These are phyloP conservation scores for Brenthis daphne DNA, from an alignment of 2,888 invertebrate genomes.

Conservation along the genomic window DNA sequence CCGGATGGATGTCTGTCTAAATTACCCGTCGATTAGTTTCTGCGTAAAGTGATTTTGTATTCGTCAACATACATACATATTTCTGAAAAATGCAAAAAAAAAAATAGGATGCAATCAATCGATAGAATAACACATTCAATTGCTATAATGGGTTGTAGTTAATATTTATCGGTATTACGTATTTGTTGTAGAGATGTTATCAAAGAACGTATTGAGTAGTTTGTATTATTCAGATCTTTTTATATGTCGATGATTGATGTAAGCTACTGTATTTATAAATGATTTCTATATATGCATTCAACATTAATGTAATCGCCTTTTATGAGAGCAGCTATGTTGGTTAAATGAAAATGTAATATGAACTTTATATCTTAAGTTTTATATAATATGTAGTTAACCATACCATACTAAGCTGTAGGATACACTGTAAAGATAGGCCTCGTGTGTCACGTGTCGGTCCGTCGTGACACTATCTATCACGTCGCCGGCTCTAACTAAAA, in stretches of 20 bases:
- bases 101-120: constrained; percentile 45
- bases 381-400: constrained; percentile 10
- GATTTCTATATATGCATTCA: too few species aligned
- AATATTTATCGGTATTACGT: constrained; percentile 2
- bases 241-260: neutral
- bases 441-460: constrained; percentile 38
- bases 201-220: neutral
- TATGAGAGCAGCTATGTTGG: too few species aligned
- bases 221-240: neutral
- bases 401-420: constrained; percentile 17
- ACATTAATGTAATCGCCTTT: too few species aligned
- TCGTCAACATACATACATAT: constrained; percentile 39
- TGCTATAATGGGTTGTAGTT: neutral
- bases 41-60: constrained; percentile 57
- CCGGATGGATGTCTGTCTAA: constrained; percentile 70
- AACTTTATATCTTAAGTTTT: neutral
- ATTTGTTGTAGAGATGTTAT: neutral
- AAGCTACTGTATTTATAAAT: too few species aligned
- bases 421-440: constrained; percentile 34
- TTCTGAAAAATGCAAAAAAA: constrained; percentile 40
- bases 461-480: constrained; percentile 32
- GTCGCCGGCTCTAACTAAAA: constrained; percentile 16
- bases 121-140: constrained; percentile 33
- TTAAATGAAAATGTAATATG: too few species aligned
- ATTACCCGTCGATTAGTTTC: constrained; percentile 75